Conservation (phyloP, 2,888 invertebrate species). For the Luffia ferchaultella region DNA sequence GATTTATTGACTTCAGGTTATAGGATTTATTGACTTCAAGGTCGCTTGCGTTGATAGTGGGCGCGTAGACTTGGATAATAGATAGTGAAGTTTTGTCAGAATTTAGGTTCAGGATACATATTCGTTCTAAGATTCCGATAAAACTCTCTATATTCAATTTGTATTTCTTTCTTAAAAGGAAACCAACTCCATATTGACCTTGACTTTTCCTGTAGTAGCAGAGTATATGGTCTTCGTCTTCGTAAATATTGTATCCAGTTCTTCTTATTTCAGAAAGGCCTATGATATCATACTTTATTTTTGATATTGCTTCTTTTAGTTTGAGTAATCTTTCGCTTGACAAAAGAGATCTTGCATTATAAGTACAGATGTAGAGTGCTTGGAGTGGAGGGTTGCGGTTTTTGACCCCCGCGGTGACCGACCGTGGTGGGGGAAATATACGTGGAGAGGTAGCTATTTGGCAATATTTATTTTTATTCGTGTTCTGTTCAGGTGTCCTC, state of each 20-base stretch:
- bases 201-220: constrained; percentile 9
- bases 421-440: neutral
- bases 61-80: constrained; percentile 8
- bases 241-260: constrained; percentile 7
- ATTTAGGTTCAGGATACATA: constrained; percentile 7
- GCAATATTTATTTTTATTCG: neutral
- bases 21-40: constrained; percentile 8
- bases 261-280: constrained; percentile 7
- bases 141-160: constrained; percentile 8
- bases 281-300: constrained; percentile 6
- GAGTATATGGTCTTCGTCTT: constrained; percentile 8
- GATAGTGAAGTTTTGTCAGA: constrained; percentile 6
- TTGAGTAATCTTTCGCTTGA: neutral
- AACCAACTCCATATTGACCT: constrained; percentile 11
- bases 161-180: constrained; percentile 10
- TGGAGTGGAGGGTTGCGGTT: neutral
- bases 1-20: constrained; percentile 6
- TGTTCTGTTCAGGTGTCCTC: neutral
- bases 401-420: neutral
- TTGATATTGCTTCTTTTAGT: constrained; percentile 8
- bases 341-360: neutral
- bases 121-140: constrained; percentile 5
- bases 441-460: neutral
- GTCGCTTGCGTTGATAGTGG: constrained; percentile 5
- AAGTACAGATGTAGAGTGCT: neutral